These are phyloP conservation scores for Cygnus olor DNA, from an alignment of 2,797 vertebrate genomes.

Conservation along the genomic window DNA sequence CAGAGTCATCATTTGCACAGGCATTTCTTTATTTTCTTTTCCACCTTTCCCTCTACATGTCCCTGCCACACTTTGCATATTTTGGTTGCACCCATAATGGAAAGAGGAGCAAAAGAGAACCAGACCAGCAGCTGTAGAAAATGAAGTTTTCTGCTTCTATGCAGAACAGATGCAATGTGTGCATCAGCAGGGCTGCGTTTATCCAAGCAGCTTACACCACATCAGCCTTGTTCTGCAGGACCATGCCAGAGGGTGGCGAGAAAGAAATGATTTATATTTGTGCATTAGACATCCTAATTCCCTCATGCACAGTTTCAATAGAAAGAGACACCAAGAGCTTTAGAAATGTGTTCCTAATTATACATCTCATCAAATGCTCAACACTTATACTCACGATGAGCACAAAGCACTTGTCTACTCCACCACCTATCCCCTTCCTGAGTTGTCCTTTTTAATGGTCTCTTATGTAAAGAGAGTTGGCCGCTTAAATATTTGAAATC, in stretches of 20 bases:
- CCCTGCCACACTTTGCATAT: fast-evolving
- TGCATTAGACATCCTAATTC: slow-evolving; percentile 65
- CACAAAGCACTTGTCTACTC: slow-evolving; percentile 66
- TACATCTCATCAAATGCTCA: slow-evolving; percentile 67
- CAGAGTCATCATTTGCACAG: fast-evolving
- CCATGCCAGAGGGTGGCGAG: background rate
- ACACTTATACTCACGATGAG: slow-evolving; percentile 45
- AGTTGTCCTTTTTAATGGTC: slow-evolving; percentile 50
- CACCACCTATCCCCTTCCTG: slow-evolving; percentile 41
- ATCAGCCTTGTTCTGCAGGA: slow-evolving; percentile 1
- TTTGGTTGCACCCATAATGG: background rate
- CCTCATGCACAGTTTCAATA: slow-evolving; percentile 40
- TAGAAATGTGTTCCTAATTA: slow-evolving; percentile 70
- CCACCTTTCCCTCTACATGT: background rate
- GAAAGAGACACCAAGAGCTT: slow-evolving; percentile 61
- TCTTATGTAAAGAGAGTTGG: slow-evolving; percentile 48
- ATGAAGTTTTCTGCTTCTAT: background rate
- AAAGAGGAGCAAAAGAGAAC: background rate
- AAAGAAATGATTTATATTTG: slow-evolving; percentile 40
- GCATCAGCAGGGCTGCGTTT: background rate
- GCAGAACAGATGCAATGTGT: background rate
- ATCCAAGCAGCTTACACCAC: background rate
- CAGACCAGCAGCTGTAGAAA: background rate
- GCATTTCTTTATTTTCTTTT: background rate
- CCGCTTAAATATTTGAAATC: slow-evolving; percentile 57